Evolutionary conservation across 2,888 invertebrate genomes (phyloP), one percentile per base, ranked within the genome.

Genomic region (Zaprionus bogoriensis): DNA sequence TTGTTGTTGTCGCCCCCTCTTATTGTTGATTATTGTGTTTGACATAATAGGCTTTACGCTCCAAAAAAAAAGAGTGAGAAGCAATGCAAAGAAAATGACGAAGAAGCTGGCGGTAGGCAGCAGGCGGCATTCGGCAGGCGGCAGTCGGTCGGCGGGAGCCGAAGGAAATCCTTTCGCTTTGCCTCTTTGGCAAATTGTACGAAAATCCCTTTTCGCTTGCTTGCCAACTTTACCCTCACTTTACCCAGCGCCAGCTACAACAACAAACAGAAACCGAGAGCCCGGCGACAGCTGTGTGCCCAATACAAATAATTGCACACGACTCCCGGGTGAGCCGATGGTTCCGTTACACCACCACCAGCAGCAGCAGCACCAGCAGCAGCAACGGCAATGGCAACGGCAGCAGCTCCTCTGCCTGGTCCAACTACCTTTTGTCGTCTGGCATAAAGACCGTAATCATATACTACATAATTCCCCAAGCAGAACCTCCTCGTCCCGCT

Each of bases 11-110:
- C 65, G 50, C 53, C 68, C 53, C 27, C 46, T 67, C 65, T 67
- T 58, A 62, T 79, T 83, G 82, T 83, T 86, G 86, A 83, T 80
- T 86, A 82, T 83, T 82, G 82, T 82, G 82, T 86, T 86, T 86
- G 86, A 83, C 86, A 77, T 82, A 82, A 82, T 82, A 82, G 86
- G 86, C 82, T 82, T 82, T 82, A 77, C 81, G 84, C 82, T 83
- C 74, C 72, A 82, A 86, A 83, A 85, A 82, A 22, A 39, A 39
- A 46, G 22, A 25, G n/a, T n/a, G n/a, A 54, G 32, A 25, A 27
- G 27, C 20, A 61, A 58, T 63, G 47, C n/a, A n/a, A n/a, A n/a
- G n/a, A n/a, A n/a, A n/a, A 23, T 53, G 54, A 45, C 62, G 61
- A 66, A 46, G 54, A 63, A 60, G 27, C 14, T 23, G 30, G n/a